A percentile compares a stretch with the other conserved stretches of the same genome.
These are phyloP conservation scores for Leptinotarsa tumamoca DNA, from an alignment of 2,888 invertebrate genomes.

Conservation along the genomic window DNA sequence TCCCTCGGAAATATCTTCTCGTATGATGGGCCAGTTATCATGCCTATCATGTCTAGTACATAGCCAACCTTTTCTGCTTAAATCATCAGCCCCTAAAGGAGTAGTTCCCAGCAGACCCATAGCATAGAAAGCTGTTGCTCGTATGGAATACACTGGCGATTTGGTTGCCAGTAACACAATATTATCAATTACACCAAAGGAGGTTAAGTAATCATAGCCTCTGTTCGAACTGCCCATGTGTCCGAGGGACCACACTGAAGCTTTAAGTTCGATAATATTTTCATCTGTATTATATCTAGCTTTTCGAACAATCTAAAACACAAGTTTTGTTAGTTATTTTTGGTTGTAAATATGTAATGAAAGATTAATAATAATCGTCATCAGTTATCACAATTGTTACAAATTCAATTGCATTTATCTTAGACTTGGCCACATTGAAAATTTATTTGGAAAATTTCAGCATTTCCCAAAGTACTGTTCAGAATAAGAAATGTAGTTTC, in stretches of 20 bases:
- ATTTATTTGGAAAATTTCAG: too few relatives aligned
- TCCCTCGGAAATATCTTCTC: constrained; percentile 70
- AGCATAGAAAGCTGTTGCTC: constrained; percentile 90
- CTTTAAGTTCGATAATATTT: constrained; percentile 83
- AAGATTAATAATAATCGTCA: too few relatives aligned
- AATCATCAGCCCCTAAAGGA: constrained; percentile 82
- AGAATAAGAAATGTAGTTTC: too few relatives aligned
- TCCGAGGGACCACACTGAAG: constrained; percentile 90
- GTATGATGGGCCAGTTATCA: constrained; percentile 81
- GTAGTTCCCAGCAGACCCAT: constrained; percentile 89
- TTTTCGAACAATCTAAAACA: constrained; percentile 60
- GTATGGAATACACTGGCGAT: constrained; percentile 86
- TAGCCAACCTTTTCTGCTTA: constrained; percentile 80
- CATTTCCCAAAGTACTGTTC: too few relatives aligned
- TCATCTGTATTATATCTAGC: constrained; percentile 75
- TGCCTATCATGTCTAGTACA: constrained; percentile 80
- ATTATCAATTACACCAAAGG: constrained; percentile 65
- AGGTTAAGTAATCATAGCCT: constrained; percentile 80
- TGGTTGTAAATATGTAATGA: too few relatives aligned
- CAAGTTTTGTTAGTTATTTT: neutral
- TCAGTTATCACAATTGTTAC: too few relatives aligned
- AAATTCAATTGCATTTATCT: too few relatives aligned
- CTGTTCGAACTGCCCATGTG: constrained; percentile 83
- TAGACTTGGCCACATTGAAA: too few relatives aligned
- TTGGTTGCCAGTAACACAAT: constrained; percentile 80